Conservation (phyloP, 2,797 vertebrate species). For the Helarctos malayanus region DNA sequence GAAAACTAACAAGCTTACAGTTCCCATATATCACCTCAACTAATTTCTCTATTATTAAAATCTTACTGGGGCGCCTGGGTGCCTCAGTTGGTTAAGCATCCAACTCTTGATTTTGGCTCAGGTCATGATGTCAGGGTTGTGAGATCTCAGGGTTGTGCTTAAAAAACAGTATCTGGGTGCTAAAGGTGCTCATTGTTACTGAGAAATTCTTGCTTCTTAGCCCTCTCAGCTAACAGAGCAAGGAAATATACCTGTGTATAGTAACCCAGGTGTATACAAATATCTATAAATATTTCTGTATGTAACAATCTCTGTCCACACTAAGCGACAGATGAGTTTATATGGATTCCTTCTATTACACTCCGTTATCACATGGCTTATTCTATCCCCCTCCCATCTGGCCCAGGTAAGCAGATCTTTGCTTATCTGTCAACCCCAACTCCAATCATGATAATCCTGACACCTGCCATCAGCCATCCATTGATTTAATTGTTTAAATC, state of each 20-base stretch:
- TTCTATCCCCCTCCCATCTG: neutral
- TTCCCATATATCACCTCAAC: neutral
- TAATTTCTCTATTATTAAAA: neutral
- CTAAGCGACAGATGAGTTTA: neutral
- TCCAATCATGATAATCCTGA: neutral
- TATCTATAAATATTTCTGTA: neutral
- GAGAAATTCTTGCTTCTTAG: neutral
- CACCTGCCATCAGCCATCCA: neutral
- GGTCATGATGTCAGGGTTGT: neutral
- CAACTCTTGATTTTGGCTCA: neutral
- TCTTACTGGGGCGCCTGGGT: neutral
- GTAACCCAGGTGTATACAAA: neutral
- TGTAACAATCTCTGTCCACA: neutral
- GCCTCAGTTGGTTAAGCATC: neutral
- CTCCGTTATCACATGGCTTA: neutral
- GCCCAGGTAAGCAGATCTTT: neutral
- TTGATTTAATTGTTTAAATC: neutral
- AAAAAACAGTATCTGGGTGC: neutral
- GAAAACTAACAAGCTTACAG: neutral
- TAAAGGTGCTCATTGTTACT: neutral
- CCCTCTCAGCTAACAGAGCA: neutral
- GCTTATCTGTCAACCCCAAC: neutral
- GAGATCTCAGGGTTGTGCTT: neutral
- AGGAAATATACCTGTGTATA: neutral
- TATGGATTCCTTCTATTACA: neutral